phyloP scores from a whole-genome alignment of 2,888 invertebrate genomes.

The Cheilosia grossa region DNA sequence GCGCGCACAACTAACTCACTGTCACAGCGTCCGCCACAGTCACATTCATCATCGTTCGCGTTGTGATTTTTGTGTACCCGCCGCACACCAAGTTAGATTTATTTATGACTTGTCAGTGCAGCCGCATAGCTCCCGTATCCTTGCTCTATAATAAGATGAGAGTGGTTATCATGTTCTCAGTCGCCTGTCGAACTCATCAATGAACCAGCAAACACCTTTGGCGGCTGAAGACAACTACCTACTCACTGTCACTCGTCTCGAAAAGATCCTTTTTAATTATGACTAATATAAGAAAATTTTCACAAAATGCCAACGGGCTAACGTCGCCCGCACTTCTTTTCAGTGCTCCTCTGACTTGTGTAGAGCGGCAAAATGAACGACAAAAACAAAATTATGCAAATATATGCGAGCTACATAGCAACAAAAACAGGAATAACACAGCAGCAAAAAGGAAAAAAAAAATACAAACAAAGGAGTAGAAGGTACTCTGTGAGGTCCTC shows the following conservation, averaged over 20 bases:
- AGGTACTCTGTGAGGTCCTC: slow-evolving; percentile 63
- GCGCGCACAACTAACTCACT: slow-evolving; percentile 49
- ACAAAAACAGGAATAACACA: slow-evolving; percentile 49
- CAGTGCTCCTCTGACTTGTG: not conserved
- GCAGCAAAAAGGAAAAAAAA: slow-evolving; percentile 14
- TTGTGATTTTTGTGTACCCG: slow-evolving; percentile 19
- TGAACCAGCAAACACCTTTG: not conserved
- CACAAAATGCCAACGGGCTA: not conserved
- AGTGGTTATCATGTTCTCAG: not conserved
- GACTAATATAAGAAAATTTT: slow-evolving; percentile 30
- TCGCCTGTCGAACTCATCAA: slow-evolving; percentile 5
- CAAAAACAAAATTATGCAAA: not conserved
- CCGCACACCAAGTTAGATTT: slow-evolving; percentile 25
- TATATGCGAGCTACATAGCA: slow-evolving; percentile 6
- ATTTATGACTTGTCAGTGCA: slow-evolving; percentile 49
- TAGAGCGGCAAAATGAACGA: slow-evolving; percentile 17
- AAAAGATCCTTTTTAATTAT: slow-evolving; percentile 11
- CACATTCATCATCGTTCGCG: slow-evolving; percentile 59
- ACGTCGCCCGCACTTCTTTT: slow-evolving; percentile 30
- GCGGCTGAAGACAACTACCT: not conserved
- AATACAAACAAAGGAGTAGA: slow-evolving; percentile 2
- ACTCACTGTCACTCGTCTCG: not conserved
- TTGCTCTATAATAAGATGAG: not conserved
- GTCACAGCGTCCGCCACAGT: slow-evolving; percentile 43
- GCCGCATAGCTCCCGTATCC: not conserved